These are phyloP conservation scores for Dascillus cervinus DNA, from an alignment of 2,888 invertebrate species.

Conservation along the genomic window DNA sequence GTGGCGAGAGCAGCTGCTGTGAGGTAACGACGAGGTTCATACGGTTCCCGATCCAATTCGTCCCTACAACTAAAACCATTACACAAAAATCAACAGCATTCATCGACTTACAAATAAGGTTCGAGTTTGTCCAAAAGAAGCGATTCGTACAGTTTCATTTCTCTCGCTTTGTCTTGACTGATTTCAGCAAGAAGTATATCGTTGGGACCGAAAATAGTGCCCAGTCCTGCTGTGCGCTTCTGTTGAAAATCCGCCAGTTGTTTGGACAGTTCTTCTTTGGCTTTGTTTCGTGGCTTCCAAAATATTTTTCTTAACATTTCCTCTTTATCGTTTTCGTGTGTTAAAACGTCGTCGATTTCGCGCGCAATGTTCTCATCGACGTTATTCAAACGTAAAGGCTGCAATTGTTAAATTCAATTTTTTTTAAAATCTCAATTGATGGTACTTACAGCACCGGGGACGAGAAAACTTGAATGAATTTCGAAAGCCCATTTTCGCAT, in stretches of 20 bases:
- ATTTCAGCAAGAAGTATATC: constrained; percentile 74
- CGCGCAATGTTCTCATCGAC: constrained; percentile 82
- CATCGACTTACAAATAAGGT: constrained; percentile 51
- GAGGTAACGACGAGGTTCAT: constrained; percentile 56
- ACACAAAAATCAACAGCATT: neutral
- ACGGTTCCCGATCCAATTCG: constrained; percentile 55
- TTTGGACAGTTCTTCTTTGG: constrained; percentile 72
- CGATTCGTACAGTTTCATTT: constrained; percentile 66
- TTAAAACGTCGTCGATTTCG: constrained; percentile 82
- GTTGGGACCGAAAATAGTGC: constrained; percentile 80
- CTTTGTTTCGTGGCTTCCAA: constrained; percentile 77
- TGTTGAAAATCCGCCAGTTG: constrained; percentile 74
- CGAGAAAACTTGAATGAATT: constrained; percentile 92
- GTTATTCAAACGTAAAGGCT: constrained; percentile 73
- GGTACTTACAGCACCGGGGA: constrained; percentile 72
- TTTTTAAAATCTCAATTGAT: constrained; percentile 3
- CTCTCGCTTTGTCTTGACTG: constrained; percentile 69
- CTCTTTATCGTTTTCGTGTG: constrained; percentile 80
- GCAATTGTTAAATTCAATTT: constrained; percentile 14
- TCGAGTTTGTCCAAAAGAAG: constrained; percentile 67
- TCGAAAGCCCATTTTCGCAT: constrained; percentile 99
- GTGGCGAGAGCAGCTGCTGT: constrained; percentile 74
- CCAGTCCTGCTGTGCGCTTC: constrained; percentile 83
- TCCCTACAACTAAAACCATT: constrained; percentile 40
- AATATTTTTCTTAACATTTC: constrained; percentile 84